phyloP scores from a whole-genome alignment of 2,888 invertebrate species.

The Griposia aprilina region DNA sequence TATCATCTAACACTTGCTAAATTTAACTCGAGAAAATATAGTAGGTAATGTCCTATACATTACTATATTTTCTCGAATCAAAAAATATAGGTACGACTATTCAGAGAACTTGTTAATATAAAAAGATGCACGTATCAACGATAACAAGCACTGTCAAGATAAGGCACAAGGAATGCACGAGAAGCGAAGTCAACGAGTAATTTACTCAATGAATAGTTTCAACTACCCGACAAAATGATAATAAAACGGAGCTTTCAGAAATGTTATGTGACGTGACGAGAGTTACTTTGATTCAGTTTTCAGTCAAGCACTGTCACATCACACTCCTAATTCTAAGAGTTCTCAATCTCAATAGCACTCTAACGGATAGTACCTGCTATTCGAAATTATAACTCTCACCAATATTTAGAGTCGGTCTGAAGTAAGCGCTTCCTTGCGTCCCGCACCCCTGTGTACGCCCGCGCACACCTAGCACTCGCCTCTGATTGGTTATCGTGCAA shows the following conservation, averaged over 20 bases:
- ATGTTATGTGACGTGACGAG: background rate
- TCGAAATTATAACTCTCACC: slow-evolving; percentile 27
- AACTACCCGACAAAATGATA: slow-evolving; percentile 36
- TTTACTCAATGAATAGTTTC: slow-evolving; percentile 53
- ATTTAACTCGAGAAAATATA: slow-evolving; percentile 8
- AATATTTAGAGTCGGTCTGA: background rate
- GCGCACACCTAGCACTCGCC: no score
- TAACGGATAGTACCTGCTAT: slow-evolving; percentile 32
- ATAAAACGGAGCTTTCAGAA: slow-evolving; percentile 3
- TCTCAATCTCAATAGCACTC: slow-evolving; percentile 18
- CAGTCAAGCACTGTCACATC: background rate
- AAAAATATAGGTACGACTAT: background rate
- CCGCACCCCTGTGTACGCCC: background rate
- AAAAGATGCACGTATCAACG: slow-evolving; percentile 44
- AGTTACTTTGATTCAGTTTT: background rate
- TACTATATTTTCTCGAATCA: background rate
- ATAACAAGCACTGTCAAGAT: slow-evolving; percentile 66
- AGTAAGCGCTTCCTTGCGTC: background rate
- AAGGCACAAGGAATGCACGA: slow-evolving; percentile 90
- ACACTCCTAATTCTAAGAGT: background rate
- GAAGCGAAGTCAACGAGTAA: slow-evolving; percentile 73
- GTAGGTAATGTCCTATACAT: background rate
- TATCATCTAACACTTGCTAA: slow-evolving; percentile 9
- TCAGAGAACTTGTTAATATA: slow-evolving; percentile 17
- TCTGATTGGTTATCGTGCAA: background rate